Evolutionary conservation across 1,140 invertebrate species (phyloP).

Genomic region (Psilanteris sp.): DNA sequence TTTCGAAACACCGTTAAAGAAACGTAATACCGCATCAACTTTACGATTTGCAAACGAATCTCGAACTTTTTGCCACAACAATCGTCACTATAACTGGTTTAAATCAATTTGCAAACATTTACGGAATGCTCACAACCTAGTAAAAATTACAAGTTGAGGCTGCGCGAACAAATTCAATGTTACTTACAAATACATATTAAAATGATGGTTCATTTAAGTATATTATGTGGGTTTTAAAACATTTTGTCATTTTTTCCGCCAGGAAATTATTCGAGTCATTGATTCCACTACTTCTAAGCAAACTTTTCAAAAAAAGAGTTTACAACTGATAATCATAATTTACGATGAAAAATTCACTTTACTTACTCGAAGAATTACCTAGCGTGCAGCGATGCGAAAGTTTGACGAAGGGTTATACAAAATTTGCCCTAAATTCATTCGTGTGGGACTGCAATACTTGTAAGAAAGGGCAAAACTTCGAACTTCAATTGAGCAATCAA

Average conservation of each 20-base stretch:
- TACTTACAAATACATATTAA: slow-evolving; percentile 36
- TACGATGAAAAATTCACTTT: slow-evolving; percentile 1
- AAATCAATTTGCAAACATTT: slow-evolving; percentile 30
- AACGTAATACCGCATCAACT: not conserved
- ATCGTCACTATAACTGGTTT: slow-evolving; percentile 5
- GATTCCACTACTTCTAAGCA: not conserved
- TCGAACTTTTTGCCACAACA: slow-evolving; percentile 2
- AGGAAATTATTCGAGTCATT: slow-evolving; percentile 1
- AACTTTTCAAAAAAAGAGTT: slow-evolving; percentile 6
- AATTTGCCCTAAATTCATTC: slow-evolving; percentile 23
- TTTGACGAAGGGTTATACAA: slow-evolving; percentile 26
- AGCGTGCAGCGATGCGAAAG: slow-evolving; percentile 1
- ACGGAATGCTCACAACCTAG: slow-evolving; percentile 22
- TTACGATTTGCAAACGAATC: slow-evolving; percentile 1
- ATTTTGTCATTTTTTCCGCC: slow-evolving; percentile 5
- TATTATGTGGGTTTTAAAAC: too few relatives aligned
- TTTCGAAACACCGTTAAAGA: not conserved
- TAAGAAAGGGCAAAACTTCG: slow-evolving; percentile 45
- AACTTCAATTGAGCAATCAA: slow-evolving; percentile 63
- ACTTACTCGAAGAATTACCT: not conserved
- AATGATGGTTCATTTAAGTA: slow-evolving; percentile 22
- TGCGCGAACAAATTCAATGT: slow-evolving; percentile 6
- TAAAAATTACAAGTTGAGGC: slow-evolving; percentile 28
- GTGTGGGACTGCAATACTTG: slow-evolving; percentile 1
- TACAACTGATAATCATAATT: slow-evolving; percentile 4